Base-by-base conservation (phyloP, 2,888 invertebrate genomes). In the Euplexia lucipara region DNA sequence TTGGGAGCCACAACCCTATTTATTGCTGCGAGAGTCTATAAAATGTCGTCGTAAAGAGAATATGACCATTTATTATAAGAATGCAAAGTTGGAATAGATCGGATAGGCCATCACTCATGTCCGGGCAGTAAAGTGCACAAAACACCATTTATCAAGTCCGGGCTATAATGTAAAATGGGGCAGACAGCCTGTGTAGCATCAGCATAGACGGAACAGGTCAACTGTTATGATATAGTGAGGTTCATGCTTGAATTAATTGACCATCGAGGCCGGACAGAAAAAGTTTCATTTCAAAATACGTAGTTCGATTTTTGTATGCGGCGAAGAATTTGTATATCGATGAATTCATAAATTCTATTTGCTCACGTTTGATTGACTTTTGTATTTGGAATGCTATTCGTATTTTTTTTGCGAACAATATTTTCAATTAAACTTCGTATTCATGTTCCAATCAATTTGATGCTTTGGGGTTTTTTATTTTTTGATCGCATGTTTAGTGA, bases 131-230 rank as follows among this genome's bases (percentile, higher is more conserved):
- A 41, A 70, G 12, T 59, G 32, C 54, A 75, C 26, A 69, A 53
- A 75, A 63, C 20, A 18, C 34, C 30, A 63, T 75, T 63, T 63
- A 63, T 70, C 51, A 70, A 52, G 32, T 7, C 45, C 34, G 7
- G 32, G 42, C 35, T 57, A 12, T 47, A 7, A 18, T 53, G 32
- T 48, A 51, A 75, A 75, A 63, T 56, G 9, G 63, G 35, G 18
- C 39, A 39, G 20, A 59, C 35, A 37, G n/a, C 18, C 22, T 52
- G 52, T 44, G 49, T 57, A 26, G 32, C 42, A 54, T 34, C 42
- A 39, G 2, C 45, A 42, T 53, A 56, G 68, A 39, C 20, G 32
- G 7, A n/a, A 8, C 34, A 63, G 63, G 71, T 73, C 73, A 70
- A 32, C 71, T 56, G 76, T 63, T 32, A 47, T 39, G 42, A 60